Conservation (phyloP, 2,888 invertebrate genomes). For the Chouioia cunea region DNA sequence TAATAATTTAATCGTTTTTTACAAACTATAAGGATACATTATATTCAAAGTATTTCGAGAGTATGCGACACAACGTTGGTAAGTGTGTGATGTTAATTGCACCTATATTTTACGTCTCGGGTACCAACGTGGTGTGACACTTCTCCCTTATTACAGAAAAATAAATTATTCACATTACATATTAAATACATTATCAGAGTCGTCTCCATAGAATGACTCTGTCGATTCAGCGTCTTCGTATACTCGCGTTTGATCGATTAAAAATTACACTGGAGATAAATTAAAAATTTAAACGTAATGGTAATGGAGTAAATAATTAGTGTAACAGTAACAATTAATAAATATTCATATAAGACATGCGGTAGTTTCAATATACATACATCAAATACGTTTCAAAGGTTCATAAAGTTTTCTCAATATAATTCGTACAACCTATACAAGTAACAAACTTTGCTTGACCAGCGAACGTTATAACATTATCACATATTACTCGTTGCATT, state of each 20-base stretch:
- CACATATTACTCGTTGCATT: constrained; percentile 37
- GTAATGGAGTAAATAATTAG: constrained; percentile 38
- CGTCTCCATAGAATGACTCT: not conserved
- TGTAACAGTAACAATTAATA: constrained; percentile 42
- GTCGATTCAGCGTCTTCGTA: constrained; percentile 30
- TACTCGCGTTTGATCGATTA: constrained; percentile 35
- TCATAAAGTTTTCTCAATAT: constrained; percentile 28
- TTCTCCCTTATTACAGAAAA: constrained; percentile 52
- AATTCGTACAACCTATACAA: constrained; percentile 36
- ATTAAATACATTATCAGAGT: constrained; percentile 40
- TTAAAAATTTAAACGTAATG: constrained; percentile 19
- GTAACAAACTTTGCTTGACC: constrained; percentile 38
- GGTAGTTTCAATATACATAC: constrained; percentile 38
- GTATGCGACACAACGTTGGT: constrained; percentile 61
- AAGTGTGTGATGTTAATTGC: constrained; percentile 56
- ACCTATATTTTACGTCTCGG: constrained; percentile 68
- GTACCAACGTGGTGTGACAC: constrained; percentile 61
- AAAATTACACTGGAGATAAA: constrained; percentile 39
- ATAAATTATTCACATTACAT: constrained; percentile 47
- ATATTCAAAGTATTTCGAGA: constrained; percentile 40
- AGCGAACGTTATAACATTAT: constrained; percentile 38
- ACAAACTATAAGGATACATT: constrained; percentile 36
- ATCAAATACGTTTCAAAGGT: constrained; percentile 40
- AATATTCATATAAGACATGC: constrained; percentile 38
- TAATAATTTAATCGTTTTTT: constrained; percentile 44